Percentiles rank a stretch among this genome's conserved stretches.
Evolutionary conservation across 2,888 invertebrate genomes (phyloP).

Genomic region (Morpho helenor): DNA sequence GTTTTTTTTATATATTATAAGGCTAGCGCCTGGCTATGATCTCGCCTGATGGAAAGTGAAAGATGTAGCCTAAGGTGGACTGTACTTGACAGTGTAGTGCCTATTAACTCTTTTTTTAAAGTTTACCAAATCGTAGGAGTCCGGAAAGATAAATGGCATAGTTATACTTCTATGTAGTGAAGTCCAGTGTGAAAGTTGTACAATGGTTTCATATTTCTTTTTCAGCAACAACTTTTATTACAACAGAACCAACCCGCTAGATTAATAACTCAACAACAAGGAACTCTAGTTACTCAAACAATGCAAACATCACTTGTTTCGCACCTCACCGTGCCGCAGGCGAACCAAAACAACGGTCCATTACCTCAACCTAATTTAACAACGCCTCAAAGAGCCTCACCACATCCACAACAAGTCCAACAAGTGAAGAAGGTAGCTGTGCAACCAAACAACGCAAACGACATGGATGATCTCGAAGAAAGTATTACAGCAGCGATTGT

Average conservation of each 20-base stretch:
- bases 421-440: constrained; percentile 63
- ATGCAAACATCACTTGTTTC: constrained; percentile 40
- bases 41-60: background rate
- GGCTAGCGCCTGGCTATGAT: too few species aligned
- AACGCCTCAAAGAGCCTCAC: constrained; percentile 46
- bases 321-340: constrained; percentile 44
- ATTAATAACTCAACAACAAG: constrained; percentile 65
- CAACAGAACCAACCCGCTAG: constrained; percentile 45
- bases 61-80: background rate
- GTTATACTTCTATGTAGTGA: too few species aligned
- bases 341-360: constrained; percentile 49
- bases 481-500: constrained; percentile 75
- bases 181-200: background rate
- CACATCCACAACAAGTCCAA: constrained; percentile 43
- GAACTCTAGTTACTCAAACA: constrained; percentile 64
- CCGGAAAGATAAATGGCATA: too few species aligned
- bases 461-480: constrained; percentile 75
- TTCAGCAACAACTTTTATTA: constrained; percentile 50
- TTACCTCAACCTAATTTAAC: constrained; percentile 45
- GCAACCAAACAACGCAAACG: constrained; percentile 67
- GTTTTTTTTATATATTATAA: too few species aligned
- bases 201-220: background rate
- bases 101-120: too few species aligned
- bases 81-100: too few species aligned
- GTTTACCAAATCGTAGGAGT: too few species aligned